Percentiles rank a stretch among this genome's conserved stretches.
phyloP scores from a whole-genome alignment of 2,113 vertebrate species.

The Callionymus lyra region DNA sequence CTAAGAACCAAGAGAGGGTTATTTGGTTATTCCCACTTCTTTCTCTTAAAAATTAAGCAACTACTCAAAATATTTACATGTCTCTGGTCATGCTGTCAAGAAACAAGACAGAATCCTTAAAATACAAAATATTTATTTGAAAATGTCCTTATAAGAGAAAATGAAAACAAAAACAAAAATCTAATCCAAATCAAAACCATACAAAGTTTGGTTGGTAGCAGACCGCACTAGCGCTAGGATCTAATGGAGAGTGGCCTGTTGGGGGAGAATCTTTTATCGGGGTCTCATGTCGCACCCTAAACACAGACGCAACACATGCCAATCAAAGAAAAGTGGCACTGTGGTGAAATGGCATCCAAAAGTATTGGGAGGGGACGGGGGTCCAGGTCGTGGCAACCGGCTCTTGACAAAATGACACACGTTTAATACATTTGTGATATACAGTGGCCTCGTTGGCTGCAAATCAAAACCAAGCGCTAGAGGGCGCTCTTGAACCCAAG shows the following conservation, averaged over 20 bases:
- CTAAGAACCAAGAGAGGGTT: too few relatives aligned
- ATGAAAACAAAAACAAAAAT: slow-evolving; percentile 22
- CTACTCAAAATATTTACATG: too few relatives aligned
- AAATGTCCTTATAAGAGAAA: slow-evolving; percentile 57
- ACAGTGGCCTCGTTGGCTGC: slow-evolving; percentile 49
- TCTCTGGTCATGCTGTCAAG: slow-evolving; percentile 13
- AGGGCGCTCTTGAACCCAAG: slow-evolving; percentile 39
- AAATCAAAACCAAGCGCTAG: slow-evolving; percentile 13
- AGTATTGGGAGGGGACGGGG: slow-evolving; percentile 2
- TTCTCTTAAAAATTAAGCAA: too few relatives aligned
- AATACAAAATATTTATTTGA: slow-evolving; percentile 72
- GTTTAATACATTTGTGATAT: slow-evolving; percentile 55
- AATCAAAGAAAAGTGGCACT: slow-evolving; percentile 37
- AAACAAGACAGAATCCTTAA: slow-evolving; percentile 55
- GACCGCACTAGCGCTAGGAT: slow-evolving; percentile 57
- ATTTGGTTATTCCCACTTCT: too few relatives aligned
- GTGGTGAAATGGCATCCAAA: slow-evolving; percentile 42
- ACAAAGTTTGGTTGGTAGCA: slow-evolving; percentile 68
- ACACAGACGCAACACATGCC: slow-evolving; percentile 46
- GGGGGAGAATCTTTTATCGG: slow-evolving; percentile 16
- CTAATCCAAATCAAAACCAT: slow-evolving; percentile 46
- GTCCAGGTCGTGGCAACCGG: slow-evolving; percentile 43
- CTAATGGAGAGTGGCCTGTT: slow-evolving; percentile 46
- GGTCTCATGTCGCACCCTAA: slow-evolving; percentile 32
- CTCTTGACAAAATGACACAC: slow-evolving; percentile 21